Evolutionary conservation across 2,888 invertebrate species (phyloP).

Genomic region (Agrochola macilenta): DNA sequence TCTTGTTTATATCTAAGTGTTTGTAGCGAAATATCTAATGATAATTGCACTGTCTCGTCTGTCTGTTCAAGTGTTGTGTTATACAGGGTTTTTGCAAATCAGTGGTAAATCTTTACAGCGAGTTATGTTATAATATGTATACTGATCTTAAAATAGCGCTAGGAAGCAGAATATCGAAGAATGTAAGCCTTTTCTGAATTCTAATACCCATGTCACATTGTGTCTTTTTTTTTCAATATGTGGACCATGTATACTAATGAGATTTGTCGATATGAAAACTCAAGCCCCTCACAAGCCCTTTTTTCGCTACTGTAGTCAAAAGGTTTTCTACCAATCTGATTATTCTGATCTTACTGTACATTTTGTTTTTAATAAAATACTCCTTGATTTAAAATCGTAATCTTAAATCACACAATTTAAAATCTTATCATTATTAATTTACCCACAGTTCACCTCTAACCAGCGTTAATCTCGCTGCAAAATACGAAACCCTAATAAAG

Average conservation of each 20-base stretch:
- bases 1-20: constrained; percentile 19
- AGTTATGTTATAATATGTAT: too few species aligned
- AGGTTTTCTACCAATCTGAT: not conserved
- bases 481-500: constrained; percentile 1
- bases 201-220: too few species aligned
- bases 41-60: constrained; percentile 22
- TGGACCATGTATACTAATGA: too few species aligned
- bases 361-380: not conserved
- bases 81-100: not conserved
- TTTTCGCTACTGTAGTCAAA: not conserved
- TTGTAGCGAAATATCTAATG: constrained; percentile 6
- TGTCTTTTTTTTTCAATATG: not conserved
- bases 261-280: too few species aligned
- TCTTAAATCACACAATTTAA: not conserved
- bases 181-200: too few species aligned
- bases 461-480: not conserved
- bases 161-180: too few species aligned
- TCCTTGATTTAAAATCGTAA: not conserved
- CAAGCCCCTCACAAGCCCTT: not conserved
- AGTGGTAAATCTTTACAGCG: not conserved
- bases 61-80: not conserved
- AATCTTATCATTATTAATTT: constrained; percentile 2
- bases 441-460: not conserved
- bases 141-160: too few species aligned
- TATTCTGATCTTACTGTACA: not conserved